Conservation (phyloP, 2,888 invertebrate species). For the Pycnomerus fuliginosus region DNA sequence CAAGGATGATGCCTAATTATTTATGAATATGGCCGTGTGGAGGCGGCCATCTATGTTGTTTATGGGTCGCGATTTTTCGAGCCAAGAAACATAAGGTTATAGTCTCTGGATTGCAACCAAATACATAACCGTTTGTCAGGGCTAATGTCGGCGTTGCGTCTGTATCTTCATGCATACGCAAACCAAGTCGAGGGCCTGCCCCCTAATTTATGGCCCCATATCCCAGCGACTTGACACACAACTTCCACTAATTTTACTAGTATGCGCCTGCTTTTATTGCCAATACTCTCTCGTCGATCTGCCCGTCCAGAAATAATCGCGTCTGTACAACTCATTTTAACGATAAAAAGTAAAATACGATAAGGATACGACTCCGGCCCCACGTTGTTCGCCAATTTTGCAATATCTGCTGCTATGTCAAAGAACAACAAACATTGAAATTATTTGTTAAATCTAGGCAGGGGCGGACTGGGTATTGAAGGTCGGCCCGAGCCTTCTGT, state of each 20-base stretch:
- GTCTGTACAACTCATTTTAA: too few relatives aligned
- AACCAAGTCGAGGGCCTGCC: slow-evolving; percentile 11
- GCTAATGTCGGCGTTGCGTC: slow-evolving; percentile 45
- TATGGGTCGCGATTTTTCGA: slow-evolving; percentile 19
- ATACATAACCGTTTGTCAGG: slow-evolving; percentile 54
- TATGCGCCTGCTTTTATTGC: slow-evolving; percentile 45
- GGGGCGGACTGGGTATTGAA: too few relatives aligned
- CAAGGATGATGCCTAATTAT: slow-evolving; percentile 3
- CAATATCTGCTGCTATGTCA: too few relatives aligned
- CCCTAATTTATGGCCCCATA: slow-evolving; percentile 44
- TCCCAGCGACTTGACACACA: slow-evolving; percentile 37
- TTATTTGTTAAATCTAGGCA: too few relatives aligned
- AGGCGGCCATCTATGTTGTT: slow-evolving; percentile 6
- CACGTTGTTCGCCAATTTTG: too few relatives aligned
- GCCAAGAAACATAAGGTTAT: slow-evolving; percentile 51
- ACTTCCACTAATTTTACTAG: slow-evolving; percentile 42
- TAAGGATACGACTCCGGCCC: too few relatives aligned
- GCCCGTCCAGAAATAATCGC: too few relatives aligned
- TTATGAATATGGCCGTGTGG: neutral
- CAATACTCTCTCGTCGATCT: too few relatives aligned
- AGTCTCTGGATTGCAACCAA: slow-evolving; percentile 54
- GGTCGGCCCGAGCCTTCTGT: too few relatives aligned
- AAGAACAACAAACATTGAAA: too few relatives aligned
- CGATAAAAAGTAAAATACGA: too few relatives aligned
- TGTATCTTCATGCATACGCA: slow-evolving; percentile 40